Base-by-base conservation (phyloP, 2,888 invertebrate species). In the Cataglyphis rosenhaueri region DNA sequence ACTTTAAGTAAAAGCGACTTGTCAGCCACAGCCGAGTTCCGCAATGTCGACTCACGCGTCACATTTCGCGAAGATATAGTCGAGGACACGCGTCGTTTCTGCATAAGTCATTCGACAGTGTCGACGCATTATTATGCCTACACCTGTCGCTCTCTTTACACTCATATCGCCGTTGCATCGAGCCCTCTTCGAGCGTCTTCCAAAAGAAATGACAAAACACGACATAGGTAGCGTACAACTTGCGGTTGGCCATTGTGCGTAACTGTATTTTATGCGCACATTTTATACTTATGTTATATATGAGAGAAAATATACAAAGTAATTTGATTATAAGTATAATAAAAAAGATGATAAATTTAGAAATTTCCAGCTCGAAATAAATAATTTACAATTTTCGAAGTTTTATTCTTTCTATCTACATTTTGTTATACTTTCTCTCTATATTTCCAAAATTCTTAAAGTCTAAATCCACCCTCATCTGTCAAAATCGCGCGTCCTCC, bases 101-200 rank as follows among this genome's bases (percentile, higher is more conserved):
- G 59, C 78, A 79, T 59, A 79, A 79, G 59, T 59, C 71, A 57
- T 57, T 70, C 59, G 78, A 21, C 57, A 44, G 25, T 55, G 66
- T 12, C 32, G 70, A n/a, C 41, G 41, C 52, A 79, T 79, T 78
- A 78, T 78, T 79, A 79, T 79, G 71, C 78, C 32, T 44, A 79
- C 78, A 79, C 78, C 78, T 79, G 78, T 79, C 78, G 59, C 59
- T 79, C 59, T 79, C 78, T 68, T 78, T 70, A 44, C 59, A 78
- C 59, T 70, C 44, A 59, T 25, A 59, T 70, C 71, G 76, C 38
- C 32, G 44, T 70, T 70, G 71, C 70, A 70, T 70, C 59, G 57
- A 57, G 44, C 41, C 41, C 78, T 25, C 21, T n/a, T n/a, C n/a
- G n/a, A n/a, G 32, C 25, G n/a, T 21, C 65, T 66, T 55, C 25